Evolutionary conservation across 1,140 invertebrate genomes (phyloP).

Genomic region (Antheraea mylitta): DNA sequence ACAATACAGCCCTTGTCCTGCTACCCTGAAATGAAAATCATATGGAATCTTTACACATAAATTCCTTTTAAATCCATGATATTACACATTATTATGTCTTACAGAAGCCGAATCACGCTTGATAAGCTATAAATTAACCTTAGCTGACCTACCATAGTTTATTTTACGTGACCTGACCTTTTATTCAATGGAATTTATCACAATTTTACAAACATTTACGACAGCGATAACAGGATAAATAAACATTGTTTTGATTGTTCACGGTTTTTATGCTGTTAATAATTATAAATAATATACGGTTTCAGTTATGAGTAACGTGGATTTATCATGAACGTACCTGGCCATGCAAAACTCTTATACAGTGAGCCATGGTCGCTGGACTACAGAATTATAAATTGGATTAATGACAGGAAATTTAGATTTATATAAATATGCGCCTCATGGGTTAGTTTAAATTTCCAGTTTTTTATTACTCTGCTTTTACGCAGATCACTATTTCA

Average conservation of each 20-base stretch:
- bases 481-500: conserved; percentile 10
- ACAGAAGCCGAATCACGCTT: conserved; percentile 19
- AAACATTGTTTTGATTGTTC: conserved; percentile 26
- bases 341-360: conserved; percentile 86
- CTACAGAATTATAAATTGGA: conserved; percentile 45
- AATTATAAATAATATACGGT: not conserved
- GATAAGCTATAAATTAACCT: conserved; percentile 28
- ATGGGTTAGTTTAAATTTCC: conserved; percentile 42
- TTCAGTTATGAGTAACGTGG: conserved; percentile 36
- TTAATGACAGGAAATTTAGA: conserved; percentile 36
- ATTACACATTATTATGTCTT: conserved; percentile 6
- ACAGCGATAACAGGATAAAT: conserved; percentile 52
- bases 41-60: not conserved
- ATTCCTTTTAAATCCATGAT: not conserved
- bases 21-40: conserved; percentile 60
- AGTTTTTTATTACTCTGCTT: not conserved
- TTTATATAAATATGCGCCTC: conserved; percentile 54
- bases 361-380: conserved; percentile 84
- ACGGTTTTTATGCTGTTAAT: not conserved
- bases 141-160: conserved; percentile 42
- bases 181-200: conserved; percentile 50
- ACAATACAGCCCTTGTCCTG: conserved; percentile 64
- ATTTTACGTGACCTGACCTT: conserved; percentile 49
- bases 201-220: conserved; percentile 27
- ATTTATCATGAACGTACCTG: conserved; percentile 79